These are phyloP conservation scores for Phasia obesa DNA, from an alignment of 2,888 invertebrate species.

Conservation along the genomic window DNA sequence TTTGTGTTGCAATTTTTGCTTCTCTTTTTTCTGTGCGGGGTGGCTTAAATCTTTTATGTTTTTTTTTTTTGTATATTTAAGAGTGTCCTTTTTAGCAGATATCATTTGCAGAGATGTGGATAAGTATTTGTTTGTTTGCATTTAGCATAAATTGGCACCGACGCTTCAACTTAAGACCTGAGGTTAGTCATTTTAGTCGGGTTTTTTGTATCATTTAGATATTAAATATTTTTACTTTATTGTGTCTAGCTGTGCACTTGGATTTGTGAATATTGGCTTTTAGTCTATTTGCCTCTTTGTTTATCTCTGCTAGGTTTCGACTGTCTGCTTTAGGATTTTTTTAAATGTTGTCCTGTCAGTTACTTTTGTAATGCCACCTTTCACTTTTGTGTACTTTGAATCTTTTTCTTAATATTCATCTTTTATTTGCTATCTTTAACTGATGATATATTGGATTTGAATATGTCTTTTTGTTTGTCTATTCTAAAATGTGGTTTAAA, in stretches of 20 bases:
- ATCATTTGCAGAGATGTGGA: neutral
- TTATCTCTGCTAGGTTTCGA: conserved; percentile 36
- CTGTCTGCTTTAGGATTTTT: conserved; percentile 57
- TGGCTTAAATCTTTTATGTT: conserved; percentile 17
- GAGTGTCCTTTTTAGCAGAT: conserved; percentile 28
- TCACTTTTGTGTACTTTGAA: conserved; percentile 42
- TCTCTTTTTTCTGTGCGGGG: neutral
- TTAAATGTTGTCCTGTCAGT: conserved; percentile 55
- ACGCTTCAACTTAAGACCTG: conserved; percentile 55
- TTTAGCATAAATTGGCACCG: conserved; percentile 55
- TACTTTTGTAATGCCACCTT: conserved; percentile 57
- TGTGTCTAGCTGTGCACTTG: neutral
- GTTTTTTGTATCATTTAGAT: conserved; percentile 23
- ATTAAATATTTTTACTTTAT: neutral
- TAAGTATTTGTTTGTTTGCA: conserved; percentile 20
- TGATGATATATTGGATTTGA: conserved; percentile 60
- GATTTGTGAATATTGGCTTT: conserved; percentile 8
- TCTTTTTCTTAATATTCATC: conserved; percentile 32
- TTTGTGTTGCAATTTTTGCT: conserved; percentile 25
- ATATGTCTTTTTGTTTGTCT: conserved; percentile 6
- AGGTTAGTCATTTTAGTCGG: conserved; percentile 45
- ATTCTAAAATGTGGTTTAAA: conserved; percentile 19
- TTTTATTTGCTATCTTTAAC: conserved; percentile 29
- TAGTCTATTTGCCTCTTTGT: conserved; percentile 34
- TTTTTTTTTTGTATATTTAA: conserved; percentile 40